phyloP scores from a whole-genome alignment of 2,113 vertebrate species.

The Nanorana parkeri region DNA sequence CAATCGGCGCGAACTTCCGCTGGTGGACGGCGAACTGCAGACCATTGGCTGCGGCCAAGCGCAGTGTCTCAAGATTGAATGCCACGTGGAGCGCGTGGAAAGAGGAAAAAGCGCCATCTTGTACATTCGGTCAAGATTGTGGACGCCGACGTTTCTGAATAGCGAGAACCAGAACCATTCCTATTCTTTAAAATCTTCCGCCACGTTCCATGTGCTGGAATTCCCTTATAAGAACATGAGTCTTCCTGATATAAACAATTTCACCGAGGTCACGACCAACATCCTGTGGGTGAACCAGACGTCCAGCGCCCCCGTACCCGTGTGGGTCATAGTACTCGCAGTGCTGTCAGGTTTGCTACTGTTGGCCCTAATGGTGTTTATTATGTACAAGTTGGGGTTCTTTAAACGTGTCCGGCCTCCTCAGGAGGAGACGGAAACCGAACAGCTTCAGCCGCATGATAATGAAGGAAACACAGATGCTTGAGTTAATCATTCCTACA shows the following conservation, averaged over 20 bases:
- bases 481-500: slow-evolving; percentile 61
- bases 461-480: slow-evolving; percentile 90
- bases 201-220: slow-evolving; percentile 90
- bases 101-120: slow-evolving; percentile 88
- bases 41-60: slow-evolving; percentile 85
- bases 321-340: slow-evolving; percentile 93
- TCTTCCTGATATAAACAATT: slow-evolving; percentile 84
- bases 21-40: slow-evolving; percentile 73
- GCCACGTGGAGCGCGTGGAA: slow-evolving; percentile 91
- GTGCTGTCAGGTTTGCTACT: slow-evolving; percentile 91
- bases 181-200: slow-evolving; percentile 84
- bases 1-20: slow-evolving; percentile 76
- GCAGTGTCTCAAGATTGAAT: slow-evolving; percentile 84
- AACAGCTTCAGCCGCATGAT: slow-evolving; percentile 94
- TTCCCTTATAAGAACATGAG: slow-evolving; percentile 93
- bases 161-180: slow-evolving; percentile 92
- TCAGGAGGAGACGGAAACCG: slow-evolving; percentile 92
- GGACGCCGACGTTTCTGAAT: slow-evolving; percentile 87
- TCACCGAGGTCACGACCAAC: slow-evolving; percentile 89
- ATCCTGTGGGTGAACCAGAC: slow-evolving; percentile 88
- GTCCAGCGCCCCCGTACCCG: slow-evolving; percentile 79
- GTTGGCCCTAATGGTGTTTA: slow-evolving; percentile 90
- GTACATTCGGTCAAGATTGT: slow-evolving; percentile 87
- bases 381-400: slow-evolving; percentile 98
- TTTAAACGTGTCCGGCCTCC: slow-evolving; percentile 96